Evolutionary conservation across 2,113 vertebrate species (phyloP).

Genomic region (Melanocharis versteri): DNA sequence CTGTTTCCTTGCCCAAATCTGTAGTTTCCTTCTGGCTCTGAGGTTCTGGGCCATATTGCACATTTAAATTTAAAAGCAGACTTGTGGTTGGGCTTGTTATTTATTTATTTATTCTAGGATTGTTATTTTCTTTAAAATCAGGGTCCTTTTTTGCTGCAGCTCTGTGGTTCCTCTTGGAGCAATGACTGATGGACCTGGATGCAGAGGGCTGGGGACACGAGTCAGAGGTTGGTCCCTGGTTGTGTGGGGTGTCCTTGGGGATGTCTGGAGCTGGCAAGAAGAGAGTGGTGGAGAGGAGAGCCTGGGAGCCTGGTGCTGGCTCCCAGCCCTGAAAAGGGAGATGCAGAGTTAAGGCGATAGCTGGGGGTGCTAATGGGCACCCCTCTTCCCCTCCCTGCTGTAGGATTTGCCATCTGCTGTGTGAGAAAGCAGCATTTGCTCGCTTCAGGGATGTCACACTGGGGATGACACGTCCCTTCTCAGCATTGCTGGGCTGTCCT

Average conservation of each 20-base stretch:
- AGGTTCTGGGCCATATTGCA: constrained; percentile 60
- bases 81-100: neutral
- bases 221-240: neutral
- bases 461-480: neutral
- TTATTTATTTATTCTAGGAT: constrained; percentile 49
- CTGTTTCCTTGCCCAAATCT: constrained; percentile 62
- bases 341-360: constrained; percentile 22
- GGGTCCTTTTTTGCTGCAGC: neutral
- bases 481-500: neutral
- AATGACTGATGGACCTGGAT: neutral
- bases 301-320: neutral
- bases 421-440: constrained; percentile 45
- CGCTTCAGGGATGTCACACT: neutral
- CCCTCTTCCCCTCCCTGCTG: constrained; percentile 33
- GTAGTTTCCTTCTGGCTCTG: constrained; percentile 53
- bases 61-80: constrained; percentile 70
- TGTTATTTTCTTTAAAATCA: constrained; percentile 13
- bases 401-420: constrained; percentile 59
- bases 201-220: neutral
- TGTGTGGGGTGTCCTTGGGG: neutral
- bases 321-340: constrained; percentile 16
- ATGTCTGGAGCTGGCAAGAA: neutral
- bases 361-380: constrained; percentile 50
- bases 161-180: neutral
- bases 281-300: neutral